Conservation (phyloP, 1,140 invertebrate species). For the Dreissena rostriformis region DNA sequence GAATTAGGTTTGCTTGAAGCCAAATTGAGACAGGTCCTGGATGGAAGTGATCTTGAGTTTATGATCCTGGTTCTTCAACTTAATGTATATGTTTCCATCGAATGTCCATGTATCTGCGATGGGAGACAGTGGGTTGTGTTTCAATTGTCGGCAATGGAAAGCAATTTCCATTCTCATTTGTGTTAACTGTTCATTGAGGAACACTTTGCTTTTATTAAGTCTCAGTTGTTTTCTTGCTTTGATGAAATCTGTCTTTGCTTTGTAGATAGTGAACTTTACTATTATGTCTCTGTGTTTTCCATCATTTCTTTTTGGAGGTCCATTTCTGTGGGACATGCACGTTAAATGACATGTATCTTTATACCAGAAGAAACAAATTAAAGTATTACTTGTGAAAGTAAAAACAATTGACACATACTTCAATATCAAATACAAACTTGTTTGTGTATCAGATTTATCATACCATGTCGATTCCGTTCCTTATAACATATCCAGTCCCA, state of each 20-base stretch:
- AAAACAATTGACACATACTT: too few relatives aligned
- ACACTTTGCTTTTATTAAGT: not conserved
- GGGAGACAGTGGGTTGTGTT: not conserved
- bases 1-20: not conserved
- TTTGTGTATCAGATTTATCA: too few relatives aligned
- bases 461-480: too few relatives aligned
- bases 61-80: not conserved
- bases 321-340: conserved; percentile 26
- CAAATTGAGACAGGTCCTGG: not conserved
- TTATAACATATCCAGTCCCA: too few relatives aligned
- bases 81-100: conserved; percentile 38
- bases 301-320: not conserved
- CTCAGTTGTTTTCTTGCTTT: conserved; percentile 10
- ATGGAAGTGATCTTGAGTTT: not conserved
- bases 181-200: conserved; percentile 20
- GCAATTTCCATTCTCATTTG: not conserved
- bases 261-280: not conserved
- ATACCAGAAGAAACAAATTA: too few relatives aligned
- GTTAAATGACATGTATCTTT: too few relatives aligned
- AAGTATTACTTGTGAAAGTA: too few relatives aligned
- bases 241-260: conserved; percentile 7
- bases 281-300: conserved; percentile 4
- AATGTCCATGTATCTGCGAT: conserved; percentile 10
- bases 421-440: too few relatives aligned
- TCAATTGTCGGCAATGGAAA: conserved; percentile 13